These are phyloP conservation scores for Eulemur rufifrons DNA, from an alignment of 2,113 vertebrate species.

Conservation along the genomic window DNA sequence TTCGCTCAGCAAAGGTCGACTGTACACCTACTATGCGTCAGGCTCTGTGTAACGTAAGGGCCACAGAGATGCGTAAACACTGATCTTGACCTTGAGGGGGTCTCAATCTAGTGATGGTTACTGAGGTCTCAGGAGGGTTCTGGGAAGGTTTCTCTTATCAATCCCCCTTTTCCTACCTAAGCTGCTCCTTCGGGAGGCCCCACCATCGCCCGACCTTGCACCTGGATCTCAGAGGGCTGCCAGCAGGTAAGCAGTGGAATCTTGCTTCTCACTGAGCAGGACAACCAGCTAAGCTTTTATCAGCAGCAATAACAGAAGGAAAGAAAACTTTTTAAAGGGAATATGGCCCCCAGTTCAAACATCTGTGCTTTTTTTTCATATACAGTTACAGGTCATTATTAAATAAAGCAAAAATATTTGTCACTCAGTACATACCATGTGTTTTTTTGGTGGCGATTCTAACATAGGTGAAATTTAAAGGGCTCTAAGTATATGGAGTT, in stretches of 20 bases:
- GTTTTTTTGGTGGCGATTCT: not conserved
- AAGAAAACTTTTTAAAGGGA: not conserved
- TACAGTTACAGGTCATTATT: not conserved
- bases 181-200: not conserved
- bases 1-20: not conserved
- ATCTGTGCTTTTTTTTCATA: not conserved
- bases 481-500: not conserved
- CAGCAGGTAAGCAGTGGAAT: not conserved
- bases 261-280: not conserved
- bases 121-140: not conserved
- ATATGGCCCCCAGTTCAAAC: too few species aligned
- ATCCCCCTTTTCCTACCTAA: not conserved
- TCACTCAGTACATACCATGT: not conserved
- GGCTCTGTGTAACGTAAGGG: not conserved
- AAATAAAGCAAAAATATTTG: not conserved
- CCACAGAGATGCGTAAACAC: not conserved
- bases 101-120: not conserved
- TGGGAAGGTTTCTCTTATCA: not conserved
- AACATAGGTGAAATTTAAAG: not conserved
- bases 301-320: not conserved
- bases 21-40: not conserved
- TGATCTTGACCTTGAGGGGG: not conserved
- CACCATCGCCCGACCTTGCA: not conserved
- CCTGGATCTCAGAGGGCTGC: not conserved
- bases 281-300: not conserved